phyloP scores from a whole-genome alignment of 2,797 vertebrate species.

The Rhadinocentrus ornatus region DNA sequence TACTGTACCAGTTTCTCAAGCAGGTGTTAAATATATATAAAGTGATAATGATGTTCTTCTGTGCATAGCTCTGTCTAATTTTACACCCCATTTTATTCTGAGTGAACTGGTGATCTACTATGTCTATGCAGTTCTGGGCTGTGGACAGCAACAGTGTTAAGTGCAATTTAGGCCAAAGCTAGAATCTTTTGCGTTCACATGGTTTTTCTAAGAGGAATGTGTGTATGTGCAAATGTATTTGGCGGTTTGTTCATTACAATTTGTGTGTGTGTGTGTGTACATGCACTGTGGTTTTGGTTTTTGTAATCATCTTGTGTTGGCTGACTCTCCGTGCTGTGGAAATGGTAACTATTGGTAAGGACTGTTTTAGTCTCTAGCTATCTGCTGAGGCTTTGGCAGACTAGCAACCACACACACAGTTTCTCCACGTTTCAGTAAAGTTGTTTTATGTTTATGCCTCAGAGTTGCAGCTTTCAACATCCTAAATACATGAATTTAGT shows the following conservation, averaged over 20 bases:
- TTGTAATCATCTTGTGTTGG: constrained; percentile 74
- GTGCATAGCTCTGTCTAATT: constrained; percentile 14
- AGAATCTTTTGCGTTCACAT: constrained; percentile 47
- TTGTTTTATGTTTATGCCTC: constrained; percentile 3
- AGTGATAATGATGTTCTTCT: constrained; percentile 2
- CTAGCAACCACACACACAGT: constrained; percentile 10
- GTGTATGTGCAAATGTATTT: background rate
- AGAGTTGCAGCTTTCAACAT: background rate
- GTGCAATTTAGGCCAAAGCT: constrained; percentile 56
- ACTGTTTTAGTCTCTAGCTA: constrained; percentile 61
- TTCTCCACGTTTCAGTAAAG: constrained; percentile 1
- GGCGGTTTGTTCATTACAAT: constrained; percentile 29
- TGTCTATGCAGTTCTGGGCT: constrained; percentile 42
- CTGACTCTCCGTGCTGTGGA: constrained; percentile 50
- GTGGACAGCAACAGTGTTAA: constrained; percentile 46
- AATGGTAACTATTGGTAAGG: constrained; percentile 71
- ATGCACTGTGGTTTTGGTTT: constrained; percentile 61
- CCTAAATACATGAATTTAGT: background rate
- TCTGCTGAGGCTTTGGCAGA: constrained; percentile 60
- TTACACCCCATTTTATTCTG: constrained; percentile 17
- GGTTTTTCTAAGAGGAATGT: constrained; percentile 1
- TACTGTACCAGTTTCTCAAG: constrained; percentile 12
- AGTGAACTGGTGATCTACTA: constrained; percentile 38
- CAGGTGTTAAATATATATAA: constrained; percentile 1
- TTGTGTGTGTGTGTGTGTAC: constrained; percentile 26